Conservation (phyloP, 2,888 invertebrate genomes). For the Spodoptera picta region DNA sequence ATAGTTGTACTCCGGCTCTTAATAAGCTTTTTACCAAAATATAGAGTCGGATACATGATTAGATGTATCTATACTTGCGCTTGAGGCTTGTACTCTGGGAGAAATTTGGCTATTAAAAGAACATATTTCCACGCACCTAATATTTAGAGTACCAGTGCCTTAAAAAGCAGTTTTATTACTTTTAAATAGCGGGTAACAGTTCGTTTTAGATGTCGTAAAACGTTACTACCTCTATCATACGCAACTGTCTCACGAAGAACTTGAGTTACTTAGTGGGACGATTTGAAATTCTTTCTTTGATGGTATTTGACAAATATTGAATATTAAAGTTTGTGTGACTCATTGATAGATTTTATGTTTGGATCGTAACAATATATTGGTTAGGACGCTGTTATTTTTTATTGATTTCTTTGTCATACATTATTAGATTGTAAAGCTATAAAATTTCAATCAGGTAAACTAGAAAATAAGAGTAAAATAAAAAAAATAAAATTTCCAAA, state of each 20-base stretch:
- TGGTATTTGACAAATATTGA: conserved; percentile 54
- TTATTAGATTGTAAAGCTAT: conserved; percentile 6
- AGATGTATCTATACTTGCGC: conserved; percentile 20
- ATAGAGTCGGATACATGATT: conserved; percentile 56
- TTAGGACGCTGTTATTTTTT: conserved; percentile 14
- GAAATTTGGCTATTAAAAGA: conserved; percentile 79
- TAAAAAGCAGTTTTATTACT: conserved; percentile 82
- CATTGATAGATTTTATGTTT: conserved; percentile 49
- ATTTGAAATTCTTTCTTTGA: conserved; percentile 42
- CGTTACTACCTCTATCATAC: conserved; percentile 63
- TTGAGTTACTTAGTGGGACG: conserved; percentile 59
- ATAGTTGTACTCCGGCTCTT: conserved; percentile 65
- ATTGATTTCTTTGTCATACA: conserved; percentile 18
- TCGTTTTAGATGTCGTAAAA: conserved; percentile 76
- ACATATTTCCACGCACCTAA: conserved; percentile 82
- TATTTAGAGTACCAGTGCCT: conserved; percentile 72
- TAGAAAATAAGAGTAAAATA: not conserved
- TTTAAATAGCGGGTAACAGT: conserved; percentile 83
- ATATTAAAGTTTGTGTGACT: conserved; percentile 54
- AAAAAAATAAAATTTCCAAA: conserved; percentile 8
- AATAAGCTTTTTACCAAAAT: conserved; percentile 74
- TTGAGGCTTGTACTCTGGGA: conserved; percentile 49
- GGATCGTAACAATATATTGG: conserved; percentile 19
- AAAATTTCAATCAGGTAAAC: not conserved
- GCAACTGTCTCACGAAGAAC: conserved; percentile 58